Base-by-base conservation (phyloP, 2,797 vertebrate species). In the Gymnoscopelus braueri region DNA sequence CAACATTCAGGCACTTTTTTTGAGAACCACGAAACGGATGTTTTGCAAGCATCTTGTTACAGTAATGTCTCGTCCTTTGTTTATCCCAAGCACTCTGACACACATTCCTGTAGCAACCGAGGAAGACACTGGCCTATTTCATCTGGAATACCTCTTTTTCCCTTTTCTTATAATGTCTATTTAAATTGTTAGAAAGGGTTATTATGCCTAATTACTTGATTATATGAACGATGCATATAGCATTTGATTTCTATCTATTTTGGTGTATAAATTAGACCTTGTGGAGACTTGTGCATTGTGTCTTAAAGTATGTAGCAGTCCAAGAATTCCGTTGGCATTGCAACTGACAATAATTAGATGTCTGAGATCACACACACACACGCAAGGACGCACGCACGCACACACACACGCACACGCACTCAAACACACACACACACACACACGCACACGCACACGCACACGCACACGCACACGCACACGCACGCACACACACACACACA, bases 241-340 rank as follows among this genome's bases (percentile, higher is more conserved):
- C 39, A 1, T 39, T 39, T 7, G 6, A 39, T 39, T 39, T 39
- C 39, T 39, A 8, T 39, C n/a, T n/a, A n/a, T 39, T 2, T 39
- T 39, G 39, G 7, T 39, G 39, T 8, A 39, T 39, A 6, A 39
- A 39, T 39, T 39, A 8, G 39, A 6, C 39, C 8, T 9, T 39
- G 6, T 39, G 39, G 5, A 39, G 39, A 39, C 8, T n/a, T n/a
- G 2, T 39, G 39, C 39, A 10, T 44, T 29, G 3, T 2, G 2
- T 4, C 14, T 63, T 13, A 50, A 2, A 39, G 50, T 23, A 3
- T 19, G 26, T 52, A 24, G 12, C 58, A 5, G 63, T 60, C n/a
- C 5, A 78, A 52, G 64, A 83, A 85, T 88, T 78, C 65, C 55
- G 35, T 54, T 60, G 63, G 66, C 76, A 65, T 67, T 23, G 6